phyloP scores from a whole-genome alignment of 2,888 invertebrate genomes.

The Sinotaia quadrata region DNA sequence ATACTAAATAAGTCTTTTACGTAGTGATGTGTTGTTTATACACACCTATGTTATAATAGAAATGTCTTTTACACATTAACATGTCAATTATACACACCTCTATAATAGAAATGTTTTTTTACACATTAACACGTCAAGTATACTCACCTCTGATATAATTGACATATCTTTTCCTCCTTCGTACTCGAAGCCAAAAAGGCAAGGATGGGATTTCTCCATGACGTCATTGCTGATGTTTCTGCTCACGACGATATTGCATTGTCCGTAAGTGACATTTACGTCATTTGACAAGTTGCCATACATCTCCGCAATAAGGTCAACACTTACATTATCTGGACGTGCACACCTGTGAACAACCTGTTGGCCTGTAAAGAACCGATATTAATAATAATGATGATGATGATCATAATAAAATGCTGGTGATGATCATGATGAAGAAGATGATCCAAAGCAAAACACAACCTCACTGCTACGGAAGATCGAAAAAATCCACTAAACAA shows the following conservation, averaged over 20 bases:
- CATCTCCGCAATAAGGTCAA: background rate
- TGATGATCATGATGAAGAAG: no score
- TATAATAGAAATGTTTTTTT: background rate
- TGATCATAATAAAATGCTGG: no score
- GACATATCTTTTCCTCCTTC: background rate
- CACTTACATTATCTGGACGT: background rate
- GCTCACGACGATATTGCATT: background rate
- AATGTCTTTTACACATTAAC: no score
- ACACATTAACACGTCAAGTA: background rate
- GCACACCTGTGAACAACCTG: background rate
- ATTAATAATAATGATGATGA: no score
- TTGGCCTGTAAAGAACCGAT: background rate
- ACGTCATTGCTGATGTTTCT: background rate
- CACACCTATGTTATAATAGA: no score
- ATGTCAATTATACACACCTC: background rate
- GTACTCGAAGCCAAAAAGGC: background rate
- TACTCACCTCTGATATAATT: background rate
- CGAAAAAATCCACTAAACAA: no score
- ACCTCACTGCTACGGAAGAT: no score
- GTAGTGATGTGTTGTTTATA: no score
- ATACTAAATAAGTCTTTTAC: no score
- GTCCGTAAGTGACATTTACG: background rate
- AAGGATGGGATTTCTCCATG: background rate
- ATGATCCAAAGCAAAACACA: no score
- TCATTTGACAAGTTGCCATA: background rate